Evolutionary conservation across 2,113 vertebrate species (phyloP), one percentile per base, ranked within the genome.

Genomic region (Dipodomys merriami): DNA sequence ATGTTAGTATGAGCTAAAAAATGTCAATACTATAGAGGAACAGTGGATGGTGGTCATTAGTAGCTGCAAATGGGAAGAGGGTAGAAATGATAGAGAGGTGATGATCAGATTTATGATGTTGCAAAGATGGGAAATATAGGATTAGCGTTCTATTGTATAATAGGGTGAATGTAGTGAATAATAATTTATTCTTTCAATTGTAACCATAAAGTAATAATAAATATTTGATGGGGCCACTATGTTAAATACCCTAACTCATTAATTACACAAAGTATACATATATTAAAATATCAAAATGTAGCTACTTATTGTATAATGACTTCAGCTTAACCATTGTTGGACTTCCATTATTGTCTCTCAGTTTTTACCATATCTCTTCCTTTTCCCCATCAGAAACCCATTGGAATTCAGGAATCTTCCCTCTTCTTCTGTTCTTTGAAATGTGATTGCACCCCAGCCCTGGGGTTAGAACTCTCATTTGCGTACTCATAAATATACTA

Each of bases 1-100:
- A 30, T 18, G 30, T 6, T 64, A 1, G 5, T 35, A 10, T 10
- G 25, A 74, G 25, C n/a, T 6, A 35, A 10, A 57, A 60, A 69
- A 73, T 11, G 0, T 19, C 25, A 72, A 8, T 23, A 7, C 30
- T 15, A 6, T 10, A 76, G 19, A 64, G 29, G 13, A 6, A 18
- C 7, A 19, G 13, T 67, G 6, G 6, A 79, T 27, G 62, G 30
- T 86, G 18, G 7, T 46, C 23, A 29, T 11, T 39, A 80, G 20
- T 44, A 0, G 10, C 1, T 44, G 15, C 8, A 81, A 6, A 65
- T 5, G 5, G 25, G 18, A 9, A 8, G 6, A 4, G 9, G 23
- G 4, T 57, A 11, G 18, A 13, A 15, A 67, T 20, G 11, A 20
- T 13, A 6, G 35, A 7, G 9, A 90, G 19, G 62, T 0, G 16